Base-by-base conservation (phyloP, 2,888 invertebrate genomes). In the Stenurella melanura region DNA sequence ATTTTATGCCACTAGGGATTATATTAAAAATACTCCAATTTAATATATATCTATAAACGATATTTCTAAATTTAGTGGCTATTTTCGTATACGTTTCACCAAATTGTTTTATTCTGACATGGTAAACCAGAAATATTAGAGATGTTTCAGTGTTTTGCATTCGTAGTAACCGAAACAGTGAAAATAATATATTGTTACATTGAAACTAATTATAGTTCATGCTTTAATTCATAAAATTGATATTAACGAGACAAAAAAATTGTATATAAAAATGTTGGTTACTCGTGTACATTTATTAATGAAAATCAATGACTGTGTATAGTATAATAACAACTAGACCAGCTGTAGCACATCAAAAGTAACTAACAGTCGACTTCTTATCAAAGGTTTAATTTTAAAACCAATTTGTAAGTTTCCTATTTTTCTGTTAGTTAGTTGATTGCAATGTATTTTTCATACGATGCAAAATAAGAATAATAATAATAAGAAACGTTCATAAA, bases 41-140 rank as follows among this genome's bases (percentile, higher is more conserved):
- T 50, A 50, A 50, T 50, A 50, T 50, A 50, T 6, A 15, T 50
- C 15, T 50, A 50, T 42, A 4, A 50, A 50, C 6, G 50, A n/a
- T 50, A 15, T n/a, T 50, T 50, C 15, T 12, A 42, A 42, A 50
- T 50, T 30, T 21, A 60, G 60, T 60, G 60, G 15, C 60, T 58
- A 19, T 18, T 19, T 26, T 67, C 34, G 67, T 34, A 18, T 67
- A 42, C 18, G 34, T 11, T 38, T 67, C 15, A 61, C 21, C 34
- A 61, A 61, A 61, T n/a, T 17, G 17, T 61, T 61, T n/a, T 30
- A 50, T 50, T 50, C n/a, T 50, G 6, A 12, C 15, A n/a, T 50
- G 50, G 50, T 50, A 50, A 50, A 50, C 50, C n/a, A 50, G 50
- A 50, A n/a, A 50, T 50, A 50, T 50, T 3, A 6, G 50, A n/a